Percentiles rank a stretch among this genome's conserved stretches.
phyloP scores from a whole-genome alignment of 2,888 invertebrate species.

The Piscicola geometra region DNA sequence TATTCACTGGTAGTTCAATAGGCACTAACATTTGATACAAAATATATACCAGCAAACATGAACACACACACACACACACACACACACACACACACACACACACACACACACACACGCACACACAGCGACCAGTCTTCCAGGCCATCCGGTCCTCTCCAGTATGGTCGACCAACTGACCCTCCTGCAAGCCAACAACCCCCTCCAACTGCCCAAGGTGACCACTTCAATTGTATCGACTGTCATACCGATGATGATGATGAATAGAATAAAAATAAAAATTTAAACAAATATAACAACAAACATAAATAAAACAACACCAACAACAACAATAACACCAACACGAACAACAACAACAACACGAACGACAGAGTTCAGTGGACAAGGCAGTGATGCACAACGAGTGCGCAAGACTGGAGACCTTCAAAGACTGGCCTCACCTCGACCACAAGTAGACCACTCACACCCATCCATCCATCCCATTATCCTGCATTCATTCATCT shows the following conservation, averaged over 20 bases:
- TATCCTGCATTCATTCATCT: no score
- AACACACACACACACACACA: no score
- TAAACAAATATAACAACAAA: no score
- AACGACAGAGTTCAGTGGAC: conserved; percentile 48
- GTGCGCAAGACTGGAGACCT: conserved; percentile 81
- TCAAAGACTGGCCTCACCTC: conserved; percentile 92
- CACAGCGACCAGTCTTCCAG: conserved; percentile 63
- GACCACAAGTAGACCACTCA: conserved; percentile 71
- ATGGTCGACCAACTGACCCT: conserved; percentile 69
- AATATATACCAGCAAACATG: no score
- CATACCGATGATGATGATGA: no score
- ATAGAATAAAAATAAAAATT: no score
- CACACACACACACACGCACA: no score
- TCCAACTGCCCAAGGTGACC: background rate
- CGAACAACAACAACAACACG: background rate
- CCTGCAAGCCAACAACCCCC: conserved; percentile 49
- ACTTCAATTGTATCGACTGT: background rate
- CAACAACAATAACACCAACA: no score
- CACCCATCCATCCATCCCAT: no score
- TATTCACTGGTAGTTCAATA: no score
- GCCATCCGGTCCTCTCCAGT: conserved; percentile 80
- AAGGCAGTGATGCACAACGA: conserved; percentile 77
- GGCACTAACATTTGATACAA: no score
- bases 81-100: background rate
- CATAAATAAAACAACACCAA: no score